Base-by-base conservation (phyloP, 1,140 invertebrate genomes). In the Ditylenchus dipsaci region DNA sequence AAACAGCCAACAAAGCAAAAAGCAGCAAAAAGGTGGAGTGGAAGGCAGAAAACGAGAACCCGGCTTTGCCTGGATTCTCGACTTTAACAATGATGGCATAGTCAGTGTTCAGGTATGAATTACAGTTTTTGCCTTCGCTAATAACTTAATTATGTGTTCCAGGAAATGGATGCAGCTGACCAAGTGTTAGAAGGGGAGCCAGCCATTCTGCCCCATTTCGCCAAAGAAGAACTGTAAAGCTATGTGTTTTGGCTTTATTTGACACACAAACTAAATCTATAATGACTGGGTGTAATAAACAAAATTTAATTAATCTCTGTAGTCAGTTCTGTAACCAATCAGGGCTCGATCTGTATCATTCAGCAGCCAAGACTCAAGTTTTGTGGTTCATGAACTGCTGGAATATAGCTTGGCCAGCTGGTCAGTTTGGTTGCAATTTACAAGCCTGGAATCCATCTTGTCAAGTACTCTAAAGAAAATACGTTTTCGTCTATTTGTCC, bases 71-170 rank as follows among this genome's bases (percentile, higher is more conserved):
- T 82, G 81, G 81, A 76, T 82, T 49, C 61, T 82, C 1, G 80
- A 82, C 64, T 83, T 82, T 62, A 72, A 82, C 71, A 83, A 83
- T 64, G 80, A 82, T 58, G 80, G 80, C 63, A 67, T 82, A 23
- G 79, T 83, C 19, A 73, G 63, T 13, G 63, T 56, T 1, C 49
- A 53, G 33, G 33, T 38, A 38, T 38, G 11, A 38, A 38, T 38
- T 5, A 38, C 33, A 5, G 3, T 38, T 38, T 38, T 38, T 11
- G 3, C 33, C 3, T 38, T 38, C 11, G 11, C 33, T 38, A 38
- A 38, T 38, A 5, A 5, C 11, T 38, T 38, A 11, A 38, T 5
- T 38, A 5, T 11, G 3, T 27, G 26, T 69, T n/a, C 26, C 42
- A 77, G 19, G 74, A 76, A 56, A 62, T 63, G 26, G 73, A 76